Conservation (phyloP, 2,797 vertebrate genomes). For the Chiroxiphia lanceolata region DNA sequence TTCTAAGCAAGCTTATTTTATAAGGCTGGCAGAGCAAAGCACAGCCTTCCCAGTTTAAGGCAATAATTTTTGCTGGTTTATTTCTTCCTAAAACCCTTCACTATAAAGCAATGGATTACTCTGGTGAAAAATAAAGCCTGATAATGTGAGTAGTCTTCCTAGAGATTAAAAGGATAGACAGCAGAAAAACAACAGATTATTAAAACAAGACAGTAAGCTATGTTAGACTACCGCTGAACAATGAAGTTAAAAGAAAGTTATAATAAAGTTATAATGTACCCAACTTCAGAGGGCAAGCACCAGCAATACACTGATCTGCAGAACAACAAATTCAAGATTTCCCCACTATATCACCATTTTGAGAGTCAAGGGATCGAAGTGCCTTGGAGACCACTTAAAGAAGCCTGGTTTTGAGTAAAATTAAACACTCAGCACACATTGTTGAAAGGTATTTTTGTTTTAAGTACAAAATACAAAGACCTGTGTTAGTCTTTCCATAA, state of each 20-base stretch:
- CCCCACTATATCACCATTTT: neutral
- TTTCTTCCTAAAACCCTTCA: neutral
- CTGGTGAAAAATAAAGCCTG: neutral
- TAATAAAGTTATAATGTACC: neutral
- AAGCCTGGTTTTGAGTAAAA: neutral
- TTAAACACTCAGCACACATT: neutral
- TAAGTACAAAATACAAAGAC: neutral
- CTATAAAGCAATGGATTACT: neutral
- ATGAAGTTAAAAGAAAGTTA: neutral
- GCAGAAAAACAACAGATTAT: neutral
- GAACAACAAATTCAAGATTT: neutral
- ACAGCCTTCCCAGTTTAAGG: neutral
- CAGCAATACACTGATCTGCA: neutral
- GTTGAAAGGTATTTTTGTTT: neutral
- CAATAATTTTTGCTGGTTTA: neutral
- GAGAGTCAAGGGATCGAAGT: neutral
- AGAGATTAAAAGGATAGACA: conserved; percentile 18
- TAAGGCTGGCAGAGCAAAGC: neutral
- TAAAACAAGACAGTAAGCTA: neutral
- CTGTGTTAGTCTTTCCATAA: neutral
- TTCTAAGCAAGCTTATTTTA: neutral
- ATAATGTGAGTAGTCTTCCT: neutral
- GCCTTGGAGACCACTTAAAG: neutral
- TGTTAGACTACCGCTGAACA: neutral
- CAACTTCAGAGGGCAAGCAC: neutral